Evolutionary conservation across 2,888 invertebrate species (phyloP), one percentile per base, ranked within the genome.

Genomic region (Phalera bucephala): DNA sequence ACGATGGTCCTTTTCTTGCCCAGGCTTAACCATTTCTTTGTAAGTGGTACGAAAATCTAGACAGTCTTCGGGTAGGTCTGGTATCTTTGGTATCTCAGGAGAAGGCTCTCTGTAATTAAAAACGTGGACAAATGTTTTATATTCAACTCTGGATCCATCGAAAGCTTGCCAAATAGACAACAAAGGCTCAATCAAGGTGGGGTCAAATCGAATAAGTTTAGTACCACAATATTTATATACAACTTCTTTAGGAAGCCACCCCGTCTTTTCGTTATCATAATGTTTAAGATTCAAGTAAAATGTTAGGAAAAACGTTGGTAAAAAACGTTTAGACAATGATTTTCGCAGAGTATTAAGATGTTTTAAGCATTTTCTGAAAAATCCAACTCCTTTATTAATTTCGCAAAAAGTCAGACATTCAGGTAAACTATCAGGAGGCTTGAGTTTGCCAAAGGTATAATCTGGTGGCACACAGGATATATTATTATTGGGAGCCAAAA

Each of bases 401-500:
- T 72, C 56, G 47, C 82, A 85, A 42, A 52, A 61, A 8, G 75
- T 64, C n/a, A 89, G 56, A 40, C 91, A 80, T 45, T 91, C 89
- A 13, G 76, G 79, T 1, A 91, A 59, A 33, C 82, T 87, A 43
- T 83, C 90, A 2, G 86, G 72, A 13, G 76, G 72, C 15, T 74
- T 71, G 2, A 82, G 64, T 27, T 64, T 83, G 0, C 92, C 92
- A 54, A 91, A 92, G 13, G 72, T 40, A 25, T 66, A 78, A n/a
- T 84, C 90, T 40, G 80, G 51, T 0, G 91, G 90, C 1, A 92
- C 83, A 33, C 73, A 64, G 6, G 55, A 59, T 23, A 89, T 79
- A 50, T 91, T 91, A 23, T 90, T 64, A 58, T 90, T 88, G 46
- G 92, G 91, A 4, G 89, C 72, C 45, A 91, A 56, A 13, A 70